Base-by-base conservation (phyloP, 2,888 invertebrate species). In the Mellilla xanthometata region DNA sequence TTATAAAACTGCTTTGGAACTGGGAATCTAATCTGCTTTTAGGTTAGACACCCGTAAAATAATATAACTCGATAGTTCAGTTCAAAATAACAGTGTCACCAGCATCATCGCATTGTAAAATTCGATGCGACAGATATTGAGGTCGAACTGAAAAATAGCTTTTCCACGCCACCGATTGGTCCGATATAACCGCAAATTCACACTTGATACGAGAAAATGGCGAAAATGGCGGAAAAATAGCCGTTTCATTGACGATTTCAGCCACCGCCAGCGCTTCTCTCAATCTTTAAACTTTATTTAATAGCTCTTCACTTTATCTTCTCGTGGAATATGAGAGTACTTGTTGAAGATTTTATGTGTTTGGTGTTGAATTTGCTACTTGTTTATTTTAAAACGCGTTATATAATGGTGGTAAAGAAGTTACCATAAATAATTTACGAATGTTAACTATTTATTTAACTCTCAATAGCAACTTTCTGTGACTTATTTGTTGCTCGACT, bases 161-260 rank as follows among this genome's bases (percentile, higher is more conserved):
- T 26, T 36, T 28, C 47, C 34, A 15, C 30, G 10, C 6, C 39
- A 10, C 35, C 39, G 27, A 47, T 36, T 41, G 41, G 15, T 32
- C 31, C 40, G 36, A 47, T 41, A 38, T 47, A 46, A 34, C 46
- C 30, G 38, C 34, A 46, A 47, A 47, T 49, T 43, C 46, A 43
- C 39, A 40, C 49, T 42, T 46, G 41, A 46, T 52, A 23, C 42
- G 49, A 28, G 52, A 43, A 41, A 48, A 42, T 42, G 41, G 35
- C 19, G 29, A 43, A 41, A 48, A 42, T 42, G 41, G 35, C 12
- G 26, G 36, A 19, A 39, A 46, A 53, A 47, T 53, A 19, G 29
- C 46, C 33, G 38, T 43, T 52, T 52, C 45, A 42, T 29, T 31
- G 41, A 31, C 26, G 34, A 28, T 40, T 36, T 23, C 35, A 15